Base-by-base conservation (phyloP, 2,797 vertebrate genomes). In the Nothura maculosa region DNA sequence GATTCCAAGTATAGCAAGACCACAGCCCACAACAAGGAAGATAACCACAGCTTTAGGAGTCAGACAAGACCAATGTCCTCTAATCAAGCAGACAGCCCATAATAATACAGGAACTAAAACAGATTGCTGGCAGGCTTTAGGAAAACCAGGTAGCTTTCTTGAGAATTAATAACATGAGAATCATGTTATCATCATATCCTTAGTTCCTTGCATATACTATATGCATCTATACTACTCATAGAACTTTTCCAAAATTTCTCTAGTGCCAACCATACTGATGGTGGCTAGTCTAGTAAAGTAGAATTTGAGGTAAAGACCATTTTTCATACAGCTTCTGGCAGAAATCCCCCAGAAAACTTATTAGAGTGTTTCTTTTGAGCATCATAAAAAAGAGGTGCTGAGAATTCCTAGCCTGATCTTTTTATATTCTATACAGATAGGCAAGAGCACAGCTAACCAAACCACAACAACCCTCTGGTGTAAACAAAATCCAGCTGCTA, bases 401-500 rank as follows among this genome's bases (percentile, higher is more conserved):
- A 93, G 87, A 92, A 94, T 85, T 94, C 84, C 93, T 92, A 73
- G 60, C 42, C 79, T 72, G n/a, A 4, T 62, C 81, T 92, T 93
- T 91, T 88, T 87, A 80, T 90, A 58, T 87, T 93, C 91, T 78
- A 55, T 75, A 91, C 2, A 85, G 81, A 90, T 54, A 85, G 68
- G 85, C 25, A 80, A 87, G 13, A 81, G 67, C 20, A 75, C 4
- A 82, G 79, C 79, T 93, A 82, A 96, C 68, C 67, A 89, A 94
- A 96, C 82, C 89, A 87, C 89, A 87, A 82, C 62, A 95, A 81
- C 34, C 58, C 92, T 87, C 91, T 50, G 54, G 89, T 72, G 91
- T 78, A 87, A 96, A 95, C 87, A 94, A 89, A 78, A 94, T 69
- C 87, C 96, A 96, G 89, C 94, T 95, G 94, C 89, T 89, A 95